phyloP scores from a whole-genome alignment of 1,140 invertebrate species.

The Chlorops oryzae region DNA sequence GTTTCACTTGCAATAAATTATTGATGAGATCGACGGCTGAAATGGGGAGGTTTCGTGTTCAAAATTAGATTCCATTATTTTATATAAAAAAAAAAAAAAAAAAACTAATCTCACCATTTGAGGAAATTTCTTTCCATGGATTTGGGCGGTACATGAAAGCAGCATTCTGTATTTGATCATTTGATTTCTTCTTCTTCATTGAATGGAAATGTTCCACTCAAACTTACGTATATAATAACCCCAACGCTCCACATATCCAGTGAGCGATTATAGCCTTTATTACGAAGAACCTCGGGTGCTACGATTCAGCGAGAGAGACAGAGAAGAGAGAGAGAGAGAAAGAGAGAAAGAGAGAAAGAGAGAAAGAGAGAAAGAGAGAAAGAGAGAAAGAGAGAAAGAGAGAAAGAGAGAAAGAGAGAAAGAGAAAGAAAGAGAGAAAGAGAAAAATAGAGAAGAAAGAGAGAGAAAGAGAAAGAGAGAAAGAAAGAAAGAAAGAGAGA shows the following conservation, averaged over 20 bases:
- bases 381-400: too few species aligned
- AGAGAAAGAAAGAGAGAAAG: too few species aligned
- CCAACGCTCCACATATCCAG: constrained; percentile 99
- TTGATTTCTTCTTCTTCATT: constrained; percentile 99
- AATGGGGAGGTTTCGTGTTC: too few species aligned
- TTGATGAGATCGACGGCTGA: constrained; percentile 96
- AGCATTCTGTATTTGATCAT: constrained; percentile 99
- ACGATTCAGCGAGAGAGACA: constrained; percentile 29
- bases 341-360: too few species aligned
- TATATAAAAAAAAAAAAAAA: background rate
- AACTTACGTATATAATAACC: constrained; percentile 94
- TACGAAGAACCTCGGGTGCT: constrained; percentile 97
- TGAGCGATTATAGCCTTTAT: constrained; percentile 97
- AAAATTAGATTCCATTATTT: too few species aligned
- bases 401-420: too few species aligned
- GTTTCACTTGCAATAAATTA: constrained; percentile 97
- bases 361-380: too few species aligned
- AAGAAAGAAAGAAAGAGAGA: too few species aligned
- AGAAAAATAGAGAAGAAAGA: too few species aligned
- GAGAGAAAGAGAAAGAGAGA: too few species aligned
- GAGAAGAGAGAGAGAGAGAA: too few species aligned
- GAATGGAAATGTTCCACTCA: constrained; percentile 97
- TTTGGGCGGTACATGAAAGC: constrained; percentile 99
- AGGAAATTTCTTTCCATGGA: constrained; percentile 98
- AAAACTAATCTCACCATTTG: constrained; percentile 63